Evolutionary conservation across 2,888 invertebrate species (phyloP).

Genomic region (Latrodectus hesperus): DNA sequence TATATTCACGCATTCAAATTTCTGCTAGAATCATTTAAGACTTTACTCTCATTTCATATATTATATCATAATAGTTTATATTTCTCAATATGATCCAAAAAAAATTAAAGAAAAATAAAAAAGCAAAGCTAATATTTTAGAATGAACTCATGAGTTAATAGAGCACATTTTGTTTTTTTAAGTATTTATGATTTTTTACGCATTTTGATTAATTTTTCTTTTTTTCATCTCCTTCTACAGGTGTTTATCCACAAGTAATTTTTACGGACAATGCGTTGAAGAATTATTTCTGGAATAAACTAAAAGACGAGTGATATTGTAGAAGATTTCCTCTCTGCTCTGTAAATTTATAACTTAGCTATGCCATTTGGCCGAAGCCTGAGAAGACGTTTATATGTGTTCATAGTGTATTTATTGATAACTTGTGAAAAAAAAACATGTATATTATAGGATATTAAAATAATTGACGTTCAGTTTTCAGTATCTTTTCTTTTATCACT

Average conservation of each 20-base stretch:
- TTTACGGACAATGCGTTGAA: slow-evolving; percentile 57
- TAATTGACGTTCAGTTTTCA: slow-evolving; percentile 66
- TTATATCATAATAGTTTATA: no score
- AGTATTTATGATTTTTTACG: background rate
- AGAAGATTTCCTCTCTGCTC: slow-evolving; percentile 59
- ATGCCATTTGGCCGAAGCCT: slow-evolving; percentile 53
- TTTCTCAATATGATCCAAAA: no score
- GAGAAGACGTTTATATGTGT: slow-evolving; percentile 65
- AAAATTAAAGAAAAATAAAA: no score
- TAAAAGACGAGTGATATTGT: slow-evolving; percentile 55
- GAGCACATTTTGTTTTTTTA: slow-evolving; percentile 11
- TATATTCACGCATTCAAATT: no score
- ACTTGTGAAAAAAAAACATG: slow-evolving; percentile 66
- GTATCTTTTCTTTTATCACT: slow-evolving; percentile 47
- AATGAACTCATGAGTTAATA: background rate
- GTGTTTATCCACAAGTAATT: slow-evolving; percentile 69
- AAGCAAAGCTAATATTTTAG: background rate
- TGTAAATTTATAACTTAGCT: slow-evolving; percentile 63
- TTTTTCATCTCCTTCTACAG: slow-evolving; percentile 53
- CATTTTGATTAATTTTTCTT: slow-evolving; percentile 53
- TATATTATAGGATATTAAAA: slow-evolving; percentile 70
- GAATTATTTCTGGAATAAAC: slow-evolving; percentile 68
- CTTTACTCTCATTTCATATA: no score
- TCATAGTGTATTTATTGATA: slow-evolving; percentile 69
- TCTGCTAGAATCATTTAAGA: no score